phyloP scores from a whole-genome alignment of 2,797 vertebrate species.

The Brotogeris chrysoptera region DNA sequence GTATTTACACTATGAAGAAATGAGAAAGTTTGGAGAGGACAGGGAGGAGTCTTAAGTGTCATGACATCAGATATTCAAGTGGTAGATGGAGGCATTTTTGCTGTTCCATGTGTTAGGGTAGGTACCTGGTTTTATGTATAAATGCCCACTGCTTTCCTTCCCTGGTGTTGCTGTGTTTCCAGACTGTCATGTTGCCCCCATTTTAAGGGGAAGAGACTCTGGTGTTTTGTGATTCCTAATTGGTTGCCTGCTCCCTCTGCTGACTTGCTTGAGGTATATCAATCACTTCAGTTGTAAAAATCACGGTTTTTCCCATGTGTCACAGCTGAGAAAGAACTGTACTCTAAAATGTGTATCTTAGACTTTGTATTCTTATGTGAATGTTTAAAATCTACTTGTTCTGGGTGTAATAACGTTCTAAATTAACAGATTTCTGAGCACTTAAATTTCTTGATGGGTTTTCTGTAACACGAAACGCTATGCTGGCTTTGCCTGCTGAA shows the following conservation, averaged over 20 bases:
- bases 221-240: not conserved
- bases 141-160: not conserved
- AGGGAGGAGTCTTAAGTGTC: not conserved
- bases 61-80: not conserved
- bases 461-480: not conserved
- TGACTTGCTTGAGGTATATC: conserved; percentile 14
- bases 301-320: not conserved
- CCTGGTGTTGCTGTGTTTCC: not conserved
- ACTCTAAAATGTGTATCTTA: not conserved
- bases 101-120: not conserved
- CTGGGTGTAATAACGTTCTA: not conserved
- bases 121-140: not conserved
- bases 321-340: not conserved
- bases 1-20: not conserved
- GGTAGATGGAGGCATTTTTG: not conserved
- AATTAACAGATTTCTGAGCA: not conserved
- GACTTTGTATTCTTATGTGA: not conserved
- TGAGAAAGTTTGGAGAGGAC: not conserved
- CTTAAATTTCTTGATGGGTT: not conserved
- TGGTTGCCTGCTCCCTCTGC: conserved; percentile 57
- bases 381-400: not conserved
- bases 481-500: not conserved
- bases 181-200: not conserved
- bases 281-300: not conserved
- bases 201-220: not conserved